These are phyloP conservation scores for Nebria salina DNA, from an alignment of 2,888 invertebrate genomes.

Conservation along the genomic window DNA sequence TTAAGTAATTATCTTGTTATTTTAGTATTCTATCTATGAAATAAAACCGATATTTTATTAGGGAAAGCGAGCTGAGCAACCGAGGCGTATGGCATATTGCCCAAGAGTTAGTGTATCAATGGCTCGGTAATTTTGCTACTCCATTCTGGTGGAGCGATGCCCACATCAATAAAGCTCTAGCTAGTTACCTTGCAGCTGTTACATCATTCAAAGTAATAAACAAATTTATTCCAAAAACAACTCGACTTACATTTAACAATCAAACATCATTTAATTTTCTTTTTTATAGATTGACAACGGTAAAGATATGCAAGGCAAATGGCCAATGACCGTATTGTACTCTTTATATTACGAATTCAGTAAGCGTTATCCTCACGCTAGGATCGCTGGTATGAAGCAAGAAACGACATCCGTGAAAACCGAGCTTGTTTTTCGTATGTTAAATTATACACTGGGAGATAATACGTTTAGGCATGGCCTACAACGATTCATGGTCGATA, in stretches of 20 bases:
- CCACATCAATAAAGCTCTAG: slow-evolving; percentile 79
- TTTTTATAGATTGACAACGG: slow-evolving; percentile 72
- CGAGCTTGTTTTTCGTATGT: slow-evolving; percentile 87
- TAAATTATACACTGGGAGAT: slow-evolving; percentile 84
- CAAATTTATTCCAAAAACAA: background rate
- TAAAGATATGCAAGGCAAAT: slow-evolving; percentile 79
- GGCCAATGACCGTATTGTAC: slow-evolving; percentile 82
- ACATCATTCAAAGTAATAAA: slow-evolving; percentile 72
- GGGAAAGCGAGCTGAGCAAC: slow-evolving; percentile 78
- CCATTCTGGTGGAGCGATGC: slow-evolving; percentile 83
- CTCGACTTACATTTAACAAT: no score
- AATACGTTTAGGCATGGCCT: slow-evolving; percentile 79
- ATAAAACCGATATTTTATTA: slow-evolving; percentile 55
- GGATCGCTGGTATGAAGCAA: slow-evolving; percentile 78
- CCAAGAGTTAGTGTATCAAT: slow-evolving; percentile 81
- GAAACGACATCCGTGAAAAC: slow-evolving; percentile 80
- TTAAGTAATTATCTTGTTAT: slow-evolving; percentile 69
- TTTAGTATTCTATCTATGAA: background rate
- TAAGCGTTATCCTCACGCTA: slow-evolving; percentile 80
- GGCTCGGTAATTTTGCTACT: slow-evolving; percentile 79
- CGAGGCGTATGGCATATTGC: slow-evolving; percentile 73
- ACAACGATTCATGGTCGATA: slow-evolving; percentile 73
- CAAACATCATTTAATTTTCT: background rate
- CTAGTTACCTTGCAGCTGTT: slow-evolving; percentile 78
- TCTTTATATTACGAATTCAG: slow-evolving; percentile 84